Percentiles rank a stretch among this genome's conserved stretches.
These are phyloP conservation scores for Brenthis daphne DNA, from an alignment of 2,888 invertebrate species.

Conservation along the genomic window DNA sequence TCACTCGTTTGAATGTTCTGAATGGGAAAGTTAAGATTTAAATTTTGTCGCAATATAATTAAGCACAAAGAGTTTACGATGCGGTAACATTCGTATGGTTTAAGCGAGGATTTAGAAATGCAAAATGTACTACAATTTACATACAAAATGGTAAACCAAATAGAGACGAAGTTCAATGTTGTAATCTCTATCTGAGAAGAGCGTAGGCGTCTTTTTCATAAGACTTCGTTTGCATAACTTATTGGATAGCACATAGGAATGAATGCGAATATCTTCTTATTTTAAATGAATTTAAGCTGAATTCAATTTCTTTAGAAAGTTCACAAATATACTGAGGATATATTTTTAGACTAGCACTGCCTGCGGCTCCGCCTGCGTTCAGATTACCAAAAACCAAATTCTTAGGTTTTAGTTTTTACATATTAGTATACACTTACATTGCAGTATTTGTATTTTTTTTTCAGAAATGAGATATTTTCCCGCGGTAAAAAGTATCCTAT, in stretches of 20 bases:
- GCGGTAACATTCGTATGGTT: constrained; percentile 34
- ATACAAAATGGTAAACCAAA: constrained; percentile 35
- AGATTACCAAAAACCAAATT: too few relatives aligned
- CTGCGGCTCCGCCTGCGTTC: too few relatives aligned
- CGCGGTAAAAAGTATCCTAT: too few relatives aligned
- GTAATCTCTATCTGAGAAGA: constrained; percentile 28
- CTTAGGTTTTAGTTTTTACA: too few relatives aligned
- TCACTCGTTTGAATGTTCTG: constrained; percentile 24
- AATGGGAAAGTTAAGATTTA: constrained; percentile 31
- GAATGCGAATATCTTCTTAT: too few relatives aligned
- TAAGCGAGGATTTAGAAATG: constrained; percentile 22
- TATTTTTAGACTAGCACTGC: too few relatives aligned
- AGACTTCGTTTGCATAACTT: constrained; percentile 33
- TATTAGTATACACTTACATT: too few relatives aligned
- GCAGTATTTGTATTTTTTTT: too few relatives aligned
- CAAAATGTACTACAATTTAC: constrained; percentile 31
- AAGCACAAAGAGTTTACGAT: constrained; percentile 32
- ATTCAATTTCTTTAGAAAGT: too few relatives aligned
- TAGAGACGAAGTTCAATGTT: constrained; percentile 30
- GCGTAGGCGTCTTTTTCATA: constrained; percentile 10
- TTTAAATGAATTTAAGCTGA: too few relatives aligned
- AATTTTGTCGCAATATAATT: constrained; percentile 34
- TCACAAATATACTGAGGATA: too few relatives aligned
- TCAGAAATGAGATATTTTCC: too few relatives aligned
- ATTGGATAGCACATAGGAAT: constrained; percentile 11